Conservation (phyloP, 2,888 invertebrate genomes). For the Torymus aiolomorphi region DNA sequence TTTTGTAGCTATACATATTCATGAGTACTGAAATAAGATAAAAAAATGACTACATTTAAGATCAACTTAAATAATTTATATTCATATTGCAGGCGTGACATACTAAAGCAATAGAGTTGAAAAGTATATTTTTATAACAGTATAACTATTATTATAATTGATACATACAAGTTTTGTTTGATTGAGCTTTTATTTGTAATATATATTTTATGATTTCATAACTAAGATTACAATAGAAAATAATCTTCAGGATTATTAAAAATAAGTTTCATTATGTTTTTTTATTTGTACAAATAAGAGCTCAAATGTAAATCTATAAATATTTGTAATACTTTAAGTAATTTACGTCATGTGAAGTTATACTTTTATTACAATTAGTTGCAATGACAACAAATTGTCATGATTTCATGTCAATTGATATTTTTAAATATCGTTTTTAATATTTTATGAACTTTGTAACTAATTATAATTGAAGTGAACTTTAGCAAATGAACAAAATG, state of each 20-base stretch:
- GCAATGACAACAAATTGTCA: background rate
- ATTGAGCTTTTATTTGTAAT: slow-evolving; percentile 35
- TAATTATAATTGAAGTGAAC: no score
- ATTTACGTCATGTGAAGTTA: background rate
- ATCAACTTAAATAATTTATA: slow-evolving; percentile 17
- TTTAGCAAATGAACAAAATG: no score
- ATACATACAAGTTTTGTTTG: background rate
- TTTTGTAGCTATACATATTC: slow-evolving; percentile 4
- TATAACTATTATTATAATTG: slow-evolving; percentile 2
- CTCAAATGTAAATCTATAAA: slow-evolving; percentile 27
- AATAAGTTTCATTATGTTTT: background rate
- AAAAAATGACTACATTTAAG: background rate
- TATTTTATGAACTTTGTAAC: background rate
- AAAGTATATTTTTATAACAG: slow-evolving; percentile 43
- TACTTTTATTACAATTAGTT: slow-evolving; percentile 28
- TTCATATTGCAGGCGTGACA: slow-evolving; percentile 13
- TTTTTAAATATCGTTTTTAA: background rate
- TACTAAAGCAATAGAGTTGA: slow-evolving; percentile 24
- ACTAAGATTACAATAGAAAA: background rate
- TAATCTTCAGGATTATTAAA: no score
- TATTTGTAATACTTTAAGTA: slow-evolving; percentile 17
- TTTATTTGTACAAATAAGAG: slow-evolving; percentile 27
- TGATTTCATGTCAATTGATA: background rate
- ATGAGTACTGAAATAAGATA: slow-evolving; percentile 9
- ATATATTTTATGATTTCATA: background rate